Evolutionary conservation across 2,113 vertebrate species (phyloP).

Genomic region (Odontesthes bonariensis): DNA sequence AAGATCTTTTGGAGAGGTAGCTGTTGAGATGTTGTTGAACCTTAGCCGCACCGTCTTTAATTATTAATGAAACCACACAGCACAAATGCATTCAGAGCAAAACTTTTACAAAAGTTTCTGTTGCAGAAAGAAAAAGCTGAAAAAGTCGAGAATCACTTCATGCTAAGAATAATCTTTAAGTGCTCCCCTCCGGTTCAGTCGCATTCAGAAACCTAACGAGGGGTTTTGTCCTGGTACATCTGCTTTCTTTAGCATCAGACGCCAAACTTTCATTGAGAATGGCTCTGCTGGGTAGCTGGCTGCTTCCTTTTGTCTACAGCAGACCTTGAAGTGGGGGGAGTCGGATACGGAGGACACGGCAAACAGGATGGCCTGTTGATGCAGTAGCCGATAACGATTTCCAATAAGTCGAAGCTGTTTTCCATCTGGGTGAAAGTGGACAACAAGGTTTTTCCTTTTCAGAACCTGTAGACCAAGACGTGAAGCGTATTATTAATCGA

Average conservation of each 20-base stretch:
- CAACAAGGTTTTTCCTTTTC: slow-evolving; percentile 8
- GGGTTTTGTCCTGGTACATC: background rate
- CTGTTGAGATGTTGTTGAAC: background rate
- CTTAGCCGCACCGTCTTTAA: background rate
- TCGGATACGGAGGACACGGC: background rate
- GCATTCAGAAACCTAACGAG: slow-evolving; percentile 2
- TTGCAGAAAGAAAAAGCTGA: slow-evolving; percentile 1
- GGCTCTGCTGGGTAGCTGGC: background rate
- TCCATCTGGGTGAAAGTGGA: background rate
- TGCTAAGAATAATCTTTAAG: background rate
- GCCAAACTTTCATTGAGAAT: slow-evolving; percentile 15
- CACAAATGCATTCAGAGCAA: background rate
- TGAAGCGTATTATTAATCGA: slow-evolving; percentile 2
- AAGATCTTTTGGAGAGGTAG: background rate
- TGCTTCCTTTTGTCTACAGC: too few relatives aligned
- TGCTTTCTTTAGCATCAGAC: slow-evolving; percentile 14
- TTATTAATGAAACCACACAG: slow-evolving; percentile 8
- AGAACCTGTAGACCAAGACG: background rate
- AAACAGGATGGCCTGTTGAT: background rate
- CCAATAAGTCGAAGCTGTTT: slow-evolving; percentile 1
- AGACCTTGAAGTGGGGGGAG: too few relatives aligned
- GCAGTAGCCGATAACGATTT: slow-evolving; percentile 31
- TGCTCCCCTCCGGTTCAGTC: slow-evolving; percentile 34
- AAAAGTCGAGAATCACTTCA: background rate
- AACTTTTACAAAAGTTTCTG: background rate